These are phyloP conservation scores for Blomia tropicalis DNA, from an alignment of 2,888 invertebrate species.

Conservation along the genomic window DNA sequence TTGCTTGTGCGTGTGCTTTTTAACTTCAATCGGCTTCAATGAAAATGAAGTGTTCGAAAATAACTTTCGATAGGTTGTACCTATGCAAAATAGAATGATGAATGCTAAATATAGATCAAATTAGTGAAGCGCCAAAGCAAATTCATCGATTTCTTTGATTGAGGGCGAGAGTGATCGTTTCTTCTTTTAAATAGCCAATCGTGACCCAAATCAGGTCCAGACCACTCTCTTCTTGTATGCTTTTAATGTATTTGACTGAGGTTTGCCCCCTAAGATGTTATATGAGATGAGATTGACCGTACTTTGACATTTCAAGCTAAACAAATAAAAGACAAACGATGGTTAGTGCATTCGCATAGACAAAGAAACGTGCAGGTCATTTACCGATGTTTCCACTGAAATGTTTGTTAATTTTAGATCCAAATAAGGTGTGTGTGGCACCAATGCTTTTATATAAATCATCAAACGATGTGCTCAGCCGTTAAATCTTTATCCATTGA, in stretches of 20 bases:
- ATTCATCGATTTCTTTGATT: no score
- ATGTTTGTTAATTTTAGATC: no score
- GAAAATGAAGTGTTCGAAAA: background rate
- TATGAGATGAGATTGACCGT: background rate
- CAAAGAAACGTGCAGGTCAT: background rate
- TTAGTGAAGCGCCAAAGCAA: no score
- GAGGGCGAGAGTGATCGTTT: background rate
- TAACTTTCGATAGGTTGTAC: background rate
- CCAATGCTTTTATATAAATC: no score
- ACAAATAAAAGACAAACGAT: background rate
- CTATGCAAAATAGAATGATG: no score
- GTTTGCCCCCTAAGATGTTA: background rate
- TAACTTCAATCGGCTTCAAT: no score
- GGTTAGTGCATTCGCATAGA: no score
- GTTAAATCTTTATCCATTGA: no score
- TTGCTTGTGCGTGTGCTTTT: no score
- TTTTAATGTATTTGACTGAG: background rate
- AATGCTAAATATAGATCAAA: conserved; percentile 8
- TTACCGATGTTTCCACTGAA: no score
- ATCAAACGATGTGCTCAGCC: no score
- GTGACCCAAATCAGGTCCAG: conserved; percentile 12
- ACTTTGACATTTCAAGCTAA: background rate
- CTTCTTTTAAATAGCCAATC: conserved; percentile 11
- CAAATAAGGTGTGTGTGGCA: no score
- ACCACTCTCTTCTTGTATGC: background rate